Evolutionary conservation across 2,113 vertebrate species (phyloP), one percentile per base, ranked within the genome.

Genomic region (Etheostoma spectabile): DNA sequence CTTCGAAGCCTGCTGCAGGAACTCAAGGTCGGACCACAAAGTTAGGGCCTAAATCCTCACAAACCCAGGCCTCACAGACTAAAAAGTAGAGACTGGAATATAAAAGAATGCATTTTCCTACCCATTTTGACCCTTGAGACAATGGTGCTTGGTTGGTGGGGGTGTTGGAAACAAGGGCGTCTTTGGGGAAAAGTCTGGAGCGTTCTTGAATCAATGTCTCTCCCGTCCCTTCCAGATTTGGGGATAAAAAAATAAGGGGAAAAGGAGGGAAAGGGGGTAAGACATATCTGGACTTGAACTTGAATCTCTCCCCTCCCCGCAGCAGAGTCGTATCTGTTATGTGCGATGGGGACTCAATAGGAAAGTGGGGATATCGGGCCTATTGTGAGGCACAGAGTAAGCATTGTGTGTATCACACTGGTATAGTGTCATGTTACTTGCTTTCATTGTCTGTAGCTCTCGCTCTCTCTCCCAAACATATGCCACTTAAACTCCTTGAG

Each of bases 391-490:
- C 74, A 89, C 90, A 93, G 79, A 88, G 85, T 82, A 68, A 55
- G 56, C 89, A 84, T 89, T 93, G 90, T 91, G 83, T 84, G 83
- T 30, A 74, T 82, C 86, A 85, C 75, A 90, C 80, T 84, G 88
- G 76, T 49, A 53, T 12, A 42, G 86, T 73, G 57, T 93, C 88
- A 60, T 3, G 57, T 91, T 91, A 69, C 92, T 71, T 81, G 72
- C 81, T 82, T 86, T 90, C 80, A 83, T 83, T 90, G 80, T 77
- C 48, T 19, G 21, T 80, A 30, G 30, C 63, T 79, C 70, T 74
- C 64, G 70, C 57, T 71, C 55, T 59, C 52, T 63, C 76, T 77
- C 48, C 18, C 71, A 66, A 84, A 79, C 66, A 67, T 81, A 73
- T 63, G 74, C 87, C 84, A 87, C 83, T 86, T 79, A 68, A 83